Evolutionary conservation across 2,888 invertebrate genomes (phyloP), one percentile per base, ranked within the genome.

Genomic region (Hemithea aestivaria): DNA sequence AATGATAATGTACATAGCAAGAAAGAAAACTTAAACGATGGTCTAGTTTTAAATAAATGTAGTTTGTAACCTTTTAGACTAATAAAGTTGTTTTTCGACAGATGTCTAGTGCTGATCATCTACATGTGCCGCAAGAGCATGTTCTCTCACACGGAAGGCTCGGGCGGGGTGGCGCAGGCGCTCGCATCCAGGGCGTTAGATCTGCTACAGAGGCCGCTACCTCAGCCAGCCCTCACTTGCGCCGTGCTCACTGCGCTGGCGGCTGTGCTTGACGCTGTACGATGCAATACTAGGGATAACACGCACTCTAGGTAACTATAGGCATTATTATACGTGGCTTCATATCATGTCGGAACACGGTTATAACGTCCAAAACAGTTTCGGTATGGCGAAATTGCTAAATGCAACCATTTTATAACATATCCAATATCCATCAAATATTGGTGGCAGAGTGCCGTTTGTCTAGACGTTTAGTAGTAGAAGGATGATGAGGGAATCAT

Each of bases 61-160:
- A n/a, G n/a, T n/a, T n/a, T n/a, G n/a, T n/a, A n/a, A n/a, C n/a
- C n/a, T n/a, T n/a, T n/a, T 16, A 16, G 16, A 5, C 16, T 16
- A 2, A 16, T 4, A 16, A 16, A 16, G 3, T 4, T 16, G 2
- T 16, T 3, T 49, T 2, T 27, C 63, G 64, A 2, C 73, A 93
- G 95, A 62, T 94, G 96, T 44, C 95, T 97, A 64, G 93, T 96
- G 51, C 84, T 97, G 42, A 82, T 97, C 48, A 93, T 95, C 48
- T 96, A 95, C 77, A 89, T 97, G 84, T 94, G 94, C 37, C 93
- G 96, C 58, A 94, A 94, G 68, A 94, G 93, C 44, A 84, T 93
- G 59, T 73, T 68, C 62, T 81, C 88, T 4, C 85, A 87, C 76
- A 31, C 56, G 33, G 84, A 84, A 2, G 90, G 91, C 40, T 90